Percentiles rank a stretch among this genome's conserved stretches.
These are phyloP conservation scores for Incurvaria masculella DNA, from an alignment of 2,888 invertebrate genomes.

Conservation along the genomic window DNA sequence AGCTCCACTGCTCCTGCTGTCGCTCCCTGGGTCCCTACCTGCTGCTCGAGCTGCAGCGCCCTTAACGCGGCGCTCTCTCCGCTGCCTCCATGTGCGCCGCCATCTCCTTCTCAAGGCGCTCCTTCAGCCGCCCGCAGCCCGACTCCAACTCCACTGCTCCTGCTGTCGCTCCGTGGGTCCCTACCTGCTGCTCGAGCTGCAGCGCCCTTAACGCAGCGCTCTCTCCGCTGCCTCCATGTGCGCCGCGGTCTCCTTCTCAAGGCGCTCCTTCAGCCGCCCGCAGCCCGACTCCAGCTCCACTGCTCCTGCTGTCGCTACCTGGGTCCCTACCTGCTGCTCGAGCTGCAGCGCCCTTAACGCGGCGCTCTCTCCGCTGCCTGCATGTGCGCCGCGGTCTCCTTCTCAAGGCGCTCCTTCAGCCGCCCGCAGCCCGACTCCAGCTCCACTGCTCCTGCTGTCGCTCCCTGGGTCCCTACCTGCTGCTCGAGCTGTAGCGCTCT, in stretches of 20 bases:
- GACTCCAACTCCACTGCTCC: conserved; percentile 92
- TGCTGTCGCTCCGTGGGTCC: conserved; percentile 25
- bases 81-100: conserved; percentile 83
- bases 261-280: conserved; percentile 75
- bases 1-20: conserved; percentile 73
- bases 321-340: conserved; percentile 76
- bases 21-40: conserved; percentile 24
- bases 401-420: conserved; percentile 84
- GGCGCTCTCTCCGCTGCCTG: conserved; percentile 76
- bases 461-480: conserved; percentile 60
- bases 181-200: conserved; percentile 59
- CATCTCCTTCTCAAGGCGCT: conserved; percentile 86
- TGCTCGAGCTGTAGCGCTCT: conserved; percentile 88
- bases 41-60: conserved; percentile 61
- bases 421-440: conserved; percentile 77
- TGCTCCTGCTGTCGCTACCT: conserved; percentile 56
- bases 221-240: conserved; percentile 85
- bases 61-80: conserved; percentile 63
- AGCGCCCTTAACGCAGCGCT: conserved; percentile 55
- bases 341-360: conserved; percentile 79
- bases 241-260: conserved; percentile 85
- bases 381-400: conserved; percentile 83
- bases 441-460: conserved; percentile 75
- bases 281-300: conserved; percentile 87
- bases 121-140: conserved; percentile 75